Percentiles rank a stretch among this genome's conserved stretches.
These are phyloP conservation scores for Lepidocyrtinus sp. DNA, from an alignment of 2,888 invertebrate genomes.

Conservation along the genomic window DNA sequence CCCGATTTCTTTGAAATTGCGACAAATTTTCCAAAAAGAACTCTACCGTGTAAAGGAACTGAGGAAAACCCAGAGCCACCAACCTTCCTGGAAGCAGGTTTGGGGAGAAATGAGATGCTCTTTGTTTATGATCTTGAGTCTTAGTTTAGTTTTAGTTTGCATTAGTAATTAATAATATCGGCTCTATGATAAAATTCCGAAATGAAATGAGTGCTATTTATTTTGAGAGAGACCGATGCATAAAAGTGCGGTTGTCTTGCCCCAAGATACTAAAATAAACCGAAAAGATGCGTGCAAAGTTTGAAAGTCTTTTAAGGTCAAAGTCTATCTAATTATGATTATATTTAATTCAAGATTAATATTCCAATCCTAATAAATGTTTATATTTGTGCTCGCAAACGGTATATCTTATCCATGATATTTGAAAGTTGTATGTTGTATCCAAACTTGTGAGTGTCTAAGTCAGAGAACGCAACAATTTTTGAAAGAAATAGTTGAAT, in stretches of 20 bases:
- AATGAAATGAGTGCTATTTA: neutral
- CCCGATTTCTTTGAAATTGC: slow-evolving; percentile 96
- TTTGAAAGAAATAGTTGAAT: no score
- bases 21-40: slow-evolving; percentile 93
- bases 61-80: slow-evolving; percentile 73
- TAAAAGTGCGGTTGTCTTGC: neutral
- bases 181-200: neutral
- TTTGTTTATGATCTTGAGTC: slow-evolving; percentile 95
- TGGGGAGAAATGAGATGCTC: slow-evolving; percentile 91
- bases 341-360: slow-evolving; percentile 8
- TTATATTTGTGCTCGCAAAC: no score
- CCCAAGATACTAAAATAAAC: no score
- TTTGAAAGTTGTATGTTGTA: no score
- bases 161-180: no score
- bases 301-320: neutral
- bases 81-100: slow-evolving; percentile 84
- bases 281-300: neutral
- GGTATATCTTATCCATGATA: no score
- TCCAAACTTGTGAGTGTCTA: neutral
- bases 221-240: no score
- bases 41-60: slow-evolving; percentile 79
- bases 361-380: neutral
- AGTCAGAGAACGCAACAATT: neutral
- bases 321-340: neutral
- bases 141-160: slow-evolving; percentile 69